phyloP scores from a whole-genome alignment of 2,888 invertebrate genomes.

The Drosophila gaucha region DNA sequence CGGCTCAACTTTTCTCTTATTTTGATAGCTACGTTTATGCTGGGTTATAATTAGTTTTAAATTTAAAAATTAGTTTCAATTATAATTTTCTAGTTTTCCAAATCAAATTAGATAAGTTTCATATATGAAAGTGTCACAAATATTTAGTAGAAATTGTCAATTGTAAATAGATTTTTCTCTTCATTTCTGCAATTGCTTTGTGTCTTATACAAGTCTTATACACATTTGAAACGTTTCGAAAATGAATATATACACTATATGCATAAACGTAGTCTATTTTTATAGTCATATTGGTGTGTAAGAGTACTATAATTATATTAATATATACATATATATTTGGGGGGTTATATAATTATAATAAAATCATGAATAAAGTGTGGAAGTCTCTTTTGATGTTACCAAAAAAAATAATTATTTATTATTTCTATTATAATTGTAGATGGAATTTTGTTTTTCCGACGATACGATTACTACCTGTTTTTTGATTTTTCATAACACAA shows the following conservation, averaged over 20 bases:
- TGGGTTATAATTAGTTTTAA: no score
- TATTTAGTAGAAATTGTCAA: no score
- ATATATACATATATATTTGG: background rate
- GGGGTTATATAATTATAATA: background rate
- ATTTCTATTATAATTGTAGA: no score
- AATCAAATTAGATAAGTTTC: no score
- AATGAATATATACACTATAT: background rate
- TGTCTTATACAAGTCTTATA: background rate
- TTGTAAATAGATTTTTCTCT: constrained; percentile 9
- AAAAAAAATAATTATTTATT: no score
- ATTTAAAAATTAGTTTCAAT: no score
- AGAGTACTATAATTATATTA: background rate
- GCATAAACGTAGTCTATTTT: background rate
- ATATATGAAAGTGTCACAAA: no score
- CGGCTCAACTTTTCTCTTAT: background rate
- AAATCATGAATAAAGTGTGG: background rate
- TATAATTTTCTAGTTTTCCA: background rate
- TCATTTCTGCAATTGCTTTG: no score
- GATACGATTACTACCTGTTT: no score
- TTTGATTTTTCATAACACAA: constrained; percentile 22
- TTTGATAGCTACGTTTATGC: constrained; percentile 4
- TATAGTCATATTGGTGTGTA: background rate
- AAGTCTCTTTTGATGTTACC: no score
- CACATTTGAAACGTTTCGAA: no score
- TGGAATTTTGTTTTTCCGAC: no score